Evolutionary conservation across 1,140 invertebrate genomes (phyloP).

Genomic region (Cyphomyrmex costatus): DNA sequence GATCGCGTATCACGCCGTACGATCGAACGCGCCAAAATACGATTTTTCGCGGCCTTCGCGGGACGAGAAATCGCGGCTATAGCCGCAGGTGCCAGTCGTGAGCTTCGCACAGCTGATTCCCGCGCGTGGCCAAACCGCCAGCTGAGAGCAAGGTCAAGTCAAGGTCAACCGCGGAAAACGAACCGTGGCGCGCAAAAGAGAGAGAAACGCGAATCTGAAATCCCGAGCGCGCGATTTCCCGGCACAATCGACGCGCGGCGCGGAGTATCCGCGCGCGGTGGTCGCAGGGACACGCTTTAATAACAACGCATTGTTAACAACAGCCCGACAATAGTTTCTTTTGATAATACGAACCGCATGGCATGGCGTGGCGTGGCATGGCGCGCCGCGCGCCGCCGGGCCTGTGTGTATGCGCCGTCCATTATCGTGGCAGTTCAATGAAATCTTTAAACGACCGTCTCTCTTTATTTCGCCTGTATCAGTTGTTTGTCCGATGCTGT

Average conservation of each 20-base stretch:
- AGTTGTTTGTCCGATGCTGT: slow-evolving; percentile 82
- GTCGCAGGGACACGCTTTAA: slow-evolving; percentile 71
- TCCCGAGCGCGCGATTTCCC: slow-evolving; percentile 51
- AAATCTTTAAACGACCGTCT: slow-evolving; percentile 81
- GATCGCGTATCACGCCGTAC: background rate
- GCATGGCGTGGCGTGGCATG: slow-evolving; percentile 45
- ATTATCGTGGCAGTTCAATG: slow-evolving; percentile 82
- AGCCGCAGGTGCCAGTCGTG: slow-evolving; percentile 36
- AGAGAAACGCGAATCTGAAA: slow-evolving; percentile 8
- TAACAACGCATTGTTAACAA: slow-evolving; percentile 83
- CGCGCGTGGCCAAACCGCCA: slow-evolving; percentile 31
- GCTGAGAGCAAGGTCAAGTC: slow-evolving; percentile 42
- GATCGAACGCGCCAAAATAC: slow-evolving; percentile 13
- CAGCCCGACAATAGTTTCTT: slow-evolving; percentile 84
- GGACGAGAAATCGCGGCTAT: slow-evolving; percentile 26
- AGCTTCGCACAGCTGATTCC: slow-evolving; percentile 46
- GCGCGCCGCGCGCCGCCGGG: slow-evolving; percentile 44
- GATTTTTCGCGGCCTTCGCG: slow-evolving; percentile 46
- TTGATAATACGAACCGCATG: slow-evolving; percentile 80
- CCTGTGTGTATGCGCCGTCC: slow-evolving; percentile 69
- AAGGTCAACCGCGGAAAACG: slow-evolving; percentile 44
- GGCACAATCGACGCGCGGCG: slow-evolving; percentile 26
- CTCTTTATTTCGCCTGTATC: slow-evolving; percentile 81
- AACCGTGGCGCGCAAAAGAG: slow-evolving; percentile 30
- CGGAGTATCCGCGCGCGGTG: slow-evolving; percentile 64